phyloP scores from a whole-genome alignment of 1,140 invertebrate genomes.

The Drosophila obscura region DNA sequence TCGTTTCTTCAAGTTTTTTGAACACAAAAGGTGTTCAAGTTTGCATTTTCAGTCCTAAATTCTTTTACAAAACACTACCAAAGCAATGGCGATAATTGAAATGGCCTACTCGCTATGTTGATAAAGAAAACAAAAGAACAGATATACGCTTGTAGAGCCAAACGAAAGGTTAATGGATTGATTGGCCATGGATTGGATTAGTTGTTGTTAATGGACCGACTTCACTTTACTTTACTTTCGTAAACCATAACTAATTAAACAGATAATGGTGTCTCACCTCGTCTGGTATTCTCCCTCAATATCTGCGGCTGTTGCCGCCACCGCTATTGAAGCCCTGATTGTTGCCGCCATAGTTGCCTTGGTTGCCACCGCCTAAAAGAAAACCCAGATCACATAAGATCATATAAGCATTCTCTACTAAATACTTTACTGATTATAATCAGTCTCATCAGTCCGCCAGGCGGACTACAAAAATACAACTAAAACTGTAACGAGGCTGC shows the following conservation, averaged over 20 bases:
- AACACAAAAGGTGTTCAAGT: constrained; percentile 15
- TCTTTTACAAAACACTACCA: constrained; percentile 35
- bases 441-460: no score
- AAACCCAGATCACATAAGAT: constrained; percentile 48
- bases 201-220: constrained; percentile 34
- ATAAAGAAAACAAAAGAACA: constrained; percentile 1
- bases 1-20: no score
- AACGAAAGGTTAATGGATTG: constrained; percentile 13
- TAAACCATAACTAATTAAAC: constrained; percentile 50
- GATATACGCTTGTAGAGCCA: constrained; percentile 17
- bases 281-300: constrained; percentile 67
- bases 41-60: constrained; percentile 36
- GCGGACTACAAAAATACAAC: background rate
- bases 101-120: constrained; percentile 14
- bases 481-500: constrained; percentile 34
- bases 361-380: constrained; percentile 75
- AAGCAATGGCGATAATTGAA: constrained; percentile 27
- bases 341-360: constrained; percentile 86
- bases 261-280: constrained; percentile 64
- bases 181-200: constrained; percentile 23
- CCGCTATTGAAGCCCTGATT: constrained; percentile 84
- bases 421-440: constrained; percentile 1
- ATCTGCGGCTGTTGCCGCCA: constrained; percentile 84
- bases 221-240: constrained; percentile 14
- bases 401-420: constrained; percentile 20